Percentiles rank a stretch among this genome's conserved stretches.
Conservation (phyloP, 2,888 invertebrate species). For the Creontiades dilutus region DNA sequence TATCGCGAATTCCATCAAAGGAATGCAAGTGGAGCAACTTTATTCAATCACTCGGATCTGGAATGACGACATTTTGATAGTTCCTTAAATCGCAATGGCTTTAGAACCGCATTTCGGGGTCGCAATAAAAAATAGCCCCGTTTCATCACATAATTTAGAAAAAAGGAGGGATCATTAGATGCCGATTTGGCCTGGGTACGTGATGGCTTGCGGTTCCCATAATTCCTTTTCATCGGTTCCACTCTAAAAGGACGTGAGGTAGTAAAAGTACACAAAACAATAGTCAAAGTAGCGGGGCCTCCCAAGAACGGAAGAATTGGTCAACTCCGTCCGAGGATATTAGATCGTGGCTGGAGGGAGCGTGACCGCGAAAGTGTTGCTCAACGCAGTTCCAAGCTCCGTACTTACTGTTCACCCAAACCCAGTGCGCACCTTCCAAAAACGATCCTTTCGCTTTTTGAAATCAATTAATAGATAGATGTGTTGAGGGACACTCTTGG, state of each 20-base stretch:
- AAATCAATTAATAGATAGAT: too few relatives aligned
- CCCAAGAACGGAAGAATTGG: conserved; percentile 29
- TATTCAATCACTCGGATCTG: background rate
- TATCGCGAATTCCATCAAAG: background rate
- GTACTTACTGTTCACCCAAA: conserved; percentile 14
- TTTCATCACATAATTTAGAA: conserved; percentile 23
- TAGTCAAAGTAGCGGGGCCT: background rate
- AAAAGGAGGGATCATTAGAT: conserved; percentile 25
- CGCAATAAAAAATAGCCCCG: background rate
- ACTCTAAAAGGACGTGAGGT: conserved; percentile 20
- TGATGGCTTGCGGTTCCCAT: conserved; percentile 45
- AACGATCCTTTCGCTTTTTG: background rate
- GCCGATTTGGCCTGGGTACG: background rate
- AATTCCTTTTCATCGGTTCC: conserved; percentile 45
- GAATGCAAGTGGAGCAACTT: background rate
- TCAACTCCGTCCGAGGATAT: conserved; percentile 32
- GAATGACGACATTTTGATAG: background rate
- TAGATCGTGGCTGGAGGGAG: conserved; percentile 29
- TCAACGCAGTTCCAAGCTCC: background rate
- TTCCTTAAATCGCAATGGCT: background rate
- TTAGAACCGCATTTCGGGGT: background rate
- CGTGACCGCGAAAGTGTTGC: conserved; percentile 31
- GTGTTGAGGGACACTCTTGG: too few relatives aligned
- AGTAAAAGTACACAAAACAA: conserved; percentile 39
- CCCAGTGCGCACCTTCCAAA: background rate